phyloP scores from a whole-genome alignment of 2,113 vertebrate species.

The Paracyprichromis sp. region DNA sequence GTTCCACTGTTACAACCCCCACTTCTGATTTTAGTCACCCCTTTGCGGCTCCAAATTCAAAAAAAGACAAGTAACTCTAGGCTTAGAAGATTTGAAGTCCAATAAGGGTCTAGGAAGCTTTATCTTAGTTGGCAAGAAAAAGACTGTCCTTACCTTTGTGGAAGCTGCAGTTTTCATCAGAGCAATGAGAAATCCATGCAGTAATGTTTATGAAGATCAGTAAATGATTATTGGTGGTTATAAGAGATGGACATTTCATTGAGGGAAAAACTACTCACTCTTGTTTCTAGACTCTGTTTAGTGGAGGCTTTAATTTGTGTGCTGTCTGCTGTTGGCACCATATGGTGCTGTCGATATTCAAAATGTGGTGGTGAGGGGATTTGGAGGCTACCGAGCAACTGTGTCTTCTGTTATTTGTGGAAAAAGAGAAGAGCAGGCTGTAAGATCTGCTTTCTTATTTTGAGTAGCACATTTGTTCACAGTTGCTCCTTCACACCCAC shows the following conservation, averaged over 20 bases:
- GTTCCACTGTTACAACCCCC: neutral
- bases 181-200: neutral
- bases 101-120: neutral
- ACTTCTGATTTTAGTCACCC: neutral
- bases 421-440: neutral
- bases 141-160: neutral
- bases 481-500: slow-evolving; percentile 37
- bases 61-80: neutral
- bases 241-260: neutral
- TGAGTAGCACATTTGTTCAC: slow-evolving; percentile 51
- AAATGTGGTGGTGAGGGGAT: neutral
- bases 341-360: neutral
- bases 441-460: slow-evolving; percentile 21
- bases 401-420: slow-evolving; percentile 16
- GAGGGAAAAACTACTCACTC: neutral
- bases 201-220: neutral
- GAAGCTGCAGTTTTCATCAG: neutral
- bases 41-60: neutral
- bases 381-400: neutral
- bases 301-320: neutral
- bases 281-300: neutral
- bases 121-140: neutral
- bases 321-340: neutral
- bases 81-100: neutral
- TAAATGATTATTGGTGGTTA: neutral